phyloP scores from a whole-genome alignment of 2,888 invertebrate genomes.

The Heliconius ismenius region DNA sequence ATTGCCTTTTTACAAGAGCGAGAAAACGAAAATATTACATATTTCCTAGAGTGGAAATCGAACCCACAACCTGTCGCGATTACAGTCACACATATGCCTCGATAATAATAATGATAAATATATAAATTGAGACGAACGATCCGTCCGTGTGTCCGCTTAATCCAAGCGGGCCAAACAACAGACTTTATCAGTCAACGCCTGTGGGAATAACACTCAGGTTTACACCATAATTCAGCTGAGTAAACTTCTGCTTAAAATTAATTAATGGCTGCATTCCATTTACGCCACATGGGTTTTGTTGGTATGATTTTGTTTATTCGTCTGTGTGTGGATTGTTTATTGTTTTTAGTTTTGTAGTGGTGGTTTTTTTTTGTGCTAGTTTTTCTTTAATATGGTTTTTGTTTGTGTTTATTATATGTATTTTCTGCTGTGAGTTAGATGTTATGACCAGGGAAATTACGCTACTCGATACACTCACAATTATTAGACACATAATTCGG shows the following conservation, averaged over 20 bases:
- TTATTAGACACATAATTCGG: too few relatives aligned
- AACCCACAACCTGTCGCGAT: too few relatives aligned
- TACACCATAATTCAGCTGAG: slow-evolving; percentile 57
- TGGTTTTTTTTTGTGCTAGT: not conserved
- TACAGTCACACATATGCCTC: too few relatives aligned
- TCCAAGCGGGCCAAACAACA: slow-evolving; percentile 37
- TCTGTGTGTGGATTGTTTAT: slow-evolving; percentile 5
- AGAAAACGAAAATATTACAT: too few relatives aligned
- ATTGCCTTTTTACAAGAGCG: too few relatives aligned
- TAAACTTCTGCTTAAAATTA: slow-evolving; percentile 54
- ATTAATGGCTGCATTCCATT: slow-evolving; percentile 56
- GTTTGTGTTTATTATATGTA: not conserved
- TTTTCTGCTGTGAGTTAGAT: too few relatives aligned
- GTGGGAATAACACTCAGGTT: slow-evolving; percentile 57
- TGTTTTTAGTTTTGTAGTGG: not conserved
- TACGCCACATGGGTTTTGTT: slow-evolving; percentile 42
- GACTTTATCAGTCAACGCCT: slow-evolving; percentile 53
- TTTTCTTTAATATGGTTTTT: not conserved
- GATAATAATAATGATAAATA: not conserved
- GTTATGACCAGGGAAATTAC: too few relatives aligned
- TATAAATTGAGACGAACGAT: not conserved
- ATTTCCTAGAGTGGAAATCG: too few relatives aligned
- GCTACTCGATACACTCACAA: too few relatives aligned
- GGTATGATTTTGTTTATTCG: slow-evolving; percentile 40
- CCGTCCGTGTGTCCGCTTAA: slow-evolving; percentile 30